Evolutionary conservation across 2,797 vertebrate species (phyloP), one percentile per base, ranked within the genome.

Genomic region (Synanceia verrucosa): DNA sequence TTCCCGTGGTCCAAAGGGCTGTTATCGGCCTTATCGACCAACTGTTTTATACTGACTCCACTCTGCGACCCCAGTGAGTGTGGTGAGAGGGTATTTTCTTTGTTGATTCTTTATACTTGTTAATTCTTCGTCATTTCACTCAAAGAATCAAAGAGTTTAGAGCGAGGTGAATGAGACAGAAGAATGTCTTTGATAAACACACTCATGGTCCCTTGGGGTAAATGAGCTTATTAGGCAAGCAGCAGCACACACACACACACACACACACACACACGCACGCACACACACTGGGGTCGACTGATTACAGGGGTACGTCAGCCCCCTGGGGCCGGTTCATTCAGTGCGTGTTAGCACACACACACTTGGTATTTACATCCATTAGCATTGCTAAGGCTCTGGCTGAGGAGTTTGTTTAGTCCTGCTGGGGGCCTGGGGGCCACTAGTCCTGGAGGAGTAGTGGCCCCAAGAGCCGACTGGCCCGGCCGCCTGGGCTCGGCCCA

Each of bases 101-200:
- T 31, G 9, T 68, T 39, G 0, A 14, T 26, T 55, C 39, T 68
- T 71, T 21, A 58, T 36, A n/a, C 37, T 16, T 56, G 55, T 71
- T 50, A 36, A 55, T 51, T 58, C 48, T 75, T 61, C 58, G 57
- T 67, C 29, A 71, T 76, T 76, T 82, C 57, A 65, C 50, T 83
- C 57, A 73, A 61, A 73, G 70, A 69, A 48, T 81, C 50, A 72
- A 58, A 74, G 73, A 78, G 66, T 80, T 82, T 59, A 47, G 73
- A 82, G 79, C 86, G 78, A 76, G 86, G 60, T 81, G 85, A 86
- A 65, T 83, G 79, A 85, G 73, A 83, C 82, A 67, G 50, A 92
- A 89, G 90, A 92, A 92, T 93, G 90, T 78, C 90, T 93, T 92
- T 92, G 90, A 92, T 91, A 85, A 86, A 79, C 71, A 70, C 76